Base-by-base conservation (phyloP, 1,140 invertebrate species). In the Neoseiulus cucumeris region DNA sequence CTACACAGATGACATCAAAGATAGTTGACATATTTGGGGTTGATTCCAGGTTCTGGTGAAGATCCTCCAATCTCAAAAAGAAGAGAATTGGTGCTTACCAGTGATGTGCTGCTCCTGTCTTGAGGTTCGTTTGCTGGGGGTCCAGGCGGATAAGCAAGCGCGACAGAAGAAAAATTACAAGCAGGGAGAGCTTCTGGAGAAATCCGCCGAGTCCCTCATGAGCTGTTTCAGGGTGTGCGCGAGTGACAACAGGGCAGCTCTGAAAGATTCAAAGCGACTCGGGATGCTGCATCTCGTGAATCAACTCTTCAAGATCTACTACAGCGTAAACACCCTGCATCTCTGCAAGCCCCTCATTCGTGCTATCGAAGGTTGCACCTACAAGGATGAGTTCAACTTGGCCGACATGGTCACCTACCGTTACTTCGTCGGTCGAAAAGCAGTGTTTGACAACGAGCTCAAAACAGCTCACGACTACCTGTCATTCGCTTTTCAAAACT, bases 391-490 rank as follows among this genome's bases (percentile, higher is more conserved):
- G 66, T 98, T 94, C 76, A 83, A 85, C 41, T 87, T 78, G 33
- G 75, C 80, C 14, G 88, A 93, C 74, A 85, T 92, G 44, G 80
- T 84, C 29, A 97, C 94, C 0, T 98, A 95, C 74, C 89, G 87
- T 74, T 97, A 95, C 78, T 98, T 92, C 79, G 89, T 96, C 18
- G 94, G 94, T 1, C 80, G 92, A 6, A 95, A 97, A 76, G 87
- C 90, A 1, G 96, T 98, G 87, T 98, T 97, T 76, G 93, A 98
- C 76, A 93, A 89, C 68, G 89, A 97, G 74, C 96, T 93, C 73
- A 86, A 86, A 76, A 80, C 74, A 85, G 94, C 94, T 66, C 89
- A 97, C 74, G 84, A 92, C 74, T 87, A 86, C 74, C 78, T 98
- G 6, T 85, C 87, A 1, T 97, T 86, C 79, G 91, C 94, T 0